phyloP scores from a whole-genome alignment of 2,888 invertebrate species.

The Drosophila kambysellisi region DNA sequence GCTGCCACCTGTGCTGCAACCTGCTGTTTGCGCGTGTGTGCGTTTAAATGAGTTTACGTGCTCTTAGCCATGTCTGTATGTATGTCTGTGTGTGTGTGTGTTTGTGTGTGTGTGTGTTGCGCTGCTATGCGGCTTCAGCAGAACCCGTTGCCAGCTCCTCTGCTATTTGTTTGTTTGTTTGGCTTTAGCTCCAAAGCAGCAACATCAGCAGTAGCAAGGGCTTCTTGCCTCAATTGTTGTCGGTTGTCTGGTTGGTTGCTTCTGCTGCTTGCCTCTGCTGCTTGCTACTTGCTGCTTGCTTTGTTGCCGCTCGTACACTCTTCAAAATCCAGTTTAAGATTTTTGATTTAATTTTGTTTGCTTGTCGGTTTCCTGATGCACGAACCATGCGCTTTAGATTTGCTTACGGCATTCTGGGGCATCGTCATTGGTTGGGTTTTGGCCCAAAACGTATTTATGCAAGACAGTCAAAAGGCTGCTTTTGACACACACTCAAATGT shows the following conservation, averaged over 20 bases:
- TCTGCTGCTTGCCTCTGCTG: constrained; percentile 27
- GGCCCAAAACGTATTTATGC: constrained; percentile 39
- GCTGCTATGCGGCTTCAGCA: constrained; percentile 45
- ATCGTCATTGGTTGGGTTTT: constrained; percentile 15
- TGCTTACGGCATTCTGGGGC: constrained; percentile 29
- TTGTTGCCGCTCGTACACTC: constrained; percentile 27
- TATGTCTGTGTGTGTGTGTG: not conserved
- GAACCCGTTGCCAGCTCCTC: constrained; percentile 29
- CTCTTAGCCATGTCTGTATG: constrained; percentile 6
- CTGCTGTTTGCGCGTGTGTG: constrained; percentile 33
- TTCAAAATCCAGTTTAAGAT: constrained; percentile 76
- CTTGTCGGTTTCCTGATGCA: constrained; percentile 55
- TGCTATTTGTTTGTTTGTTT: constrained; percentile 66
- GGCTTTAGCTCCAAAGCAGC: constrained; percentile 42
- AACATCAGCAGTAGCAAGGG: not conserved
- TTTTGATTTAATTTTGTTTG: constrained; percentile 75
- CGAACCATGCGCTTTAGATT: constrained; percentile 30
- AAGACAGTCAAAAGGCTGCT: constrained; percentile 48
- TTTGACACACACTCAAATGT: constrained; percentile 26
- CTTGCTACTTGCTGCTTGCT: constrained; percentile 3
- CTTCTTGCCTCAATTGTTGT: constrained; percentile 53
- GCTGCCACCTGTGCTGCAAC: constrained; percentile 6
- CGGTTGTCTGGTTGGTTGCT: constrained; percentile 34
- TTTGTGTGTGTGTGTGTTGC: constrained; percentile 9
- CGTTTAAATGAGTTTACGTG: constrained; percentile 62